Base-by-base conservation (phyloP, 2,113 vertebrate species). In the Physeter macrocephalus region DNA sequence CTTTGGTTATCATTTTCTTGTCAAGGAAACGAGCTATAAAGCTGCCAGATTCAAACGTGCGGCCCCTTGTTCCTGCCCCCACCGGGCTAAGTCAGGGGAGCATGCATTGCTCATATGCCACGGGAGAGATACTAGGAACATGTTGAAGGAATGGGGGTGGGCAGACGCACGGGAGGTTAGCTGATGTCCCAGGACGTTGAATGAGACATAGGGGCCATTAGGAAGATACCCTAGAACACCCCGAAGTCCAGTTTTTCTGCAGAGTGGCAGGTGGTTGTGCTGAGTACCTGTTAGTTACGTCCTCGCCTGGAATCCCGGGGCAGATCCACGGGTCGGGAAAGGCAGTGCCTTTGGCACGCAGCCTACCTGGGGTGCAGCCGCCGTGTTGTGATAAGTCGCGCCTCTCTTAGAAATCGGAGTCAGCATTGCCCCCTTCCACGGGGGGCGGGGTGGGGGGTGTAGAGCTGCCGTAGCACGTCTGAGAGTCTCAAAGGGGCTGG, bases 1-100 rank as follows among this genome's bases (percentile, higher is more conserved):
- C 57, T n/a, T 2, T 46, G 59, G 13, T 72, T 59, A 2, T 74
- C n/a, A 25, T 74, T 43, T 62, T 61, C 88, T 59, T 69, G 12
- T 69, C 52, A 21, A 52, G 59, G 25, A 90, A 72, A 95, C 23
- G 18, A 85, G 34, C 43, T 36, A 3, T 12, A 27, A 54, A 67
- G 75, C 43, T 84, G 3, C 64, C 17, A 7, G 0, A 13, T 23
- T 29, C 25, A 3, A 74, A 12, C 1, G 0, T 8, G 29, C 8
- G 4, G 13, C 54, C 49, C 20, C 43, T 49, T 5, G 17, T 8
- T 62, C 6, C 25, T 34, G 0, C 39, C 41, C 78, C 39, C 54
- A 3, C 9, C 0, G 8, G 31, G 31, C 9, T 17, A 46, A 54
- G 57, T n/a, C 15, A 0, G 1, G 6, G 6, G 61, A 6, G 1